Percentiles rank a stretch among this genome's conserved stretches.
Evolutionary conservation across 1,140 invertebrate genomes (phyloP).

Genomic region (Polypedilum pembai): DNA sequence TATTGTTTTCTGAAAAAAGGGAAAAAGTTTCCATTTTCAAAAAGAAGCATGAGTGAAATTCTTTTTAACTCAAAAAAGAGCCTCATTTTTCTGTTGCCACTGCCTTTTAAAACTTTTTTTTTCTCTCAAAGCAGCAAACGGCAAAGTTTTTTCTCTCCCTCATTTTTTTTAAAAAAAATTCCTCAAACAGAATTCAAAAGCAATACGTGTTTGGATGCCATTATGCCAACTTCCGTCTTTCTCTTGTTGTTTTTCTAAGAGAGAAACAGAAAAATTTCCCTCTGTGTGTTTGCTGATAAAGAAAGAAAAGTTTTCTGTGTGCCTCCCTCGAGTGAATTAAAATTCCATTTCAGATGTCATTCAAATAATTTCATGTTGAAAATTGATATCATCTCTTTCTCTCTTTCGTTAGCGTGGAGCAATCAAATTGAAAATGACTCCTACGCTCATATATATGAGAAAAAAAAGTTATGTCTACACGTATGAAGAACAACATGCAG

Average conservation of each 20-base stretch:
- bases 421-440: background rate
- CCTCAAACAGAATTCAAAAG: background rate
- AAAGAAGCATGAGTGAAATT: no score
- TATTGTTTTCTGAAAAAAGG: background rate
- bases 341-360: conserved; percentile 18
- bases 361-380: conserved; percentile 6
- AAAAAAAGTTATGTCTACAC: background rate
- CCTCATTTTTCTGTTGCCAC: no score
- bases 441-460: background rate
- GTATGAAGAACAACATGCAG: background rate
- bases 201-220: conserved; percentile 16
- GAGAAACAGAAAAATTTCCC: background rate
- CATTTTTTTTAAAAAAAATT: no score
- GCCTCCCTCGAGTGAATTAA: background rate
- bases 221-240: background rate
- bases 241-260: background rate
- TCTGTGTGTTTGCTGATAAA: background rate
- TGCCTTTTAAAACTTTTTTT: no score
- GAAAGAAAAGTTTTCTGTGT: background rate
- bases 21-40: no score
- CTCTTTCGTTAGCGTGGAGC: background rate
- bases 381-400: conserved; percentile 4
- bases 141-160: no score
- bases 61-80: no score
- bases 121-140: no score